These are phyloP conservation scores for Hippocampus zosterae DNA, from an alignment of 2,113 vertebrate species.

Conservation along the genomic window DNA sequence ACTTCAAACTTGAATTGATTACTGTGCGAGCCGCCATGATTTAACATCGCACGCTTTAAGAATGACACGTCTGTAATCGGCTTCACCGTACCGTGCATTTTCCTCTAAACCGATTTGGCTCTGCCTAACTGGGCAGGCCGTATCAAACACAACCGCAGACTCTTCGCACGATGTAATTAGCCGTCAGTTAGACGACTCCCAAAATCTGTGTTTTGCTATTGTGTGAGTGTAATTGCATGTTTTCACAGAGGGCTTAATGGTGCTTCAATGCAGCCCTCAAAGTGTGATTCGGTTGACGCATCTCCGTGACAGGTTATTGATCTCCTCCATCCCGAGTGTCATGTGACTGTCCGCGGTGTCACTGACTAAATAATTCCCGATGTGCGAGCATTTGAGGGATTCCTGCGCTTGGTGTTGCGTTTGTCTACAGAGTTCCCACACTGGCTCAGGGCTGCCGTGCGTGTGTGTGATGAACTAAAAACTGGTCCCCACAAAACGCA, in stretches of 20 bases:
- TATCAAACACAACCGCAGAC: slow-evolving; percentile 43
- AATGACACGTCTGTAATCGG: slow-evolving; percentile 45
- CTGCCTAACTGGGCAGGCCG: slow-evolving; percentile 37
- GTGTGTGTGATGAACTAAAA: too few species aligned
- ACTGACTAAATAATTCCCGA: slow-evolving; percentile 35
- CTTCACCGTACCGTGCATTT: slow-evolving; percentile 45
- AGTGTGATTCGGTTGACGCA: slow-evolving; percentile 24
- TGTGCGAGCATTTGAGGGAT: slow-evolving; percentile 6
- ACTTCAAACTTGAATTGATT: slow-evolving; percentile 30
- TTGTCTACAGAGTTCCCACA: slow-evolving; percentile 57
- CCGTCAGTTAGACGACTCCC: slow-evolving; percentile 50
- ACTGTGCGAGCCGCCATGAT: slow-evolving; percentile 29
- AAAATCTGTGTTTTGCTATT: slow-evolving; percentile 44
- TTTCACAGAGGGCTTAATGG: slow-evolving; percentile 40
- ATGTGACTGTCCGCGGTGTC: not conserved
- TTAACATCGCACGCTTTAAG: slow-evolving; percentile 27
- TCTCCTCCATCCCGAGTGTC: slow-evolving; percentile 19
- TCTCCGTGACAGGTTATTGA: slow-evolving; percentile 46
- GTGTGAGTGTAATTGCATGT: slow-evolving; percentile 50
- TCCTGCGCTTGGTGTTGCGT: slow-evolving; percentile 45
- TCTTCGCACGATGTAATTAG: slow-evolving; percentile 46
- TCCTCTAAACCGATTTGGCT: slow-evolving; percentile 35
- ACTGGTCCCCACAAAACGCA: too few species aligned
- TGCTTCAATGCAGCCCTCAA: slow-evolving; percentile 24
- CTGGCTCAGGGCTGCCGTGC: slow-evolving; percentile 26